A percentile compares a stretch with the other conserved stretches of the same genome.
These are phyloP conservation scores for Rhagium mordax DNA, from an alignment of 2,888 invertebrate genomes.

Conservation along the genomic window DNA sequence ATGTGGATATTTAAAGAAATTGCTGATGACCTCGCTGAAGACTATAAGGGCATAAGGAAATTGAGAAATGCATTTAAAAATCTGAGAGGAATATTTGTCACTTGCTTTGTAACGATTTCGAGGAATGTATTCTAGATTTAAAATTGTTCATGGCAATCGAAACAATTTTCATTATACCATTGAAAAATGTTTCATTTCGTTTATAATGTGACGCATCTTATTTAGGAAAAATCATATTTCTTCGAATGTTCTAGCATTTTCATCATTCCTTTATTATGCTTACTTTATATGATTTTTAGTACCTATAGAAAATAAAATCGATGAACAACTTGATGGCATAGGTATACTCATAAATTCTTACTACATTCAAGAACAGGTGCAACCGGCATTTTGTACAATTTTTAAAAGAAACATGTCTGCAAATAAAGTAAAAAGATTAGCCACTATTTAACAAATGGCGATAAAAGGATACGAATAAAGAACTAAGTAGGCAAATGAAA, in stretches of 20 bases:
- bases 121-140: too few species aligned
- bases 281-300: background rate
- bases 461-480: background rate
- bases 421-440: constrained; percentile 1
- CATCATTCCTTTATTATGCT: background rate
- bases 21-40: too few species aligned
- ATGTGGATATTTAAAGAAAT: too few species aligned
- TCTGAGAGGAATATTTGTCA: too few species aligned
- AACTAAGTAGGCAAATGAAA: background rate
- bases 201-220: too few species aligned
- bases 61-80: too few species aligned
- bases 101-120: too few species aligned
- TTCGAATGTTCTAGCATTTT: background rate
- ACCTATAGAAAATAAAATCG: constrained; percentile 41
- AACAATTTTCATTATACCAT: too few species aligned
- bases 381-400: constrained; percentile 1
- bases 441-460: background rate
- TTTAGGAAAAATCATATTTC: too few species aligned
- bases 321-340: constrained; percentile 44
- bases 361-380: constrained; percentile 44
- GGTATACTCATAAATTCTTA: constrained; percentile 41
- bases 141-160: too few species aligned
- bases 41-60: too few species aligned
- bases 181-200: too few species aligned
- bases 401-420: background rate